phyloP scores from a whole-genome alignment of 2,797 vertebrate species.

The Pagetopsis macropterus region DNA sequence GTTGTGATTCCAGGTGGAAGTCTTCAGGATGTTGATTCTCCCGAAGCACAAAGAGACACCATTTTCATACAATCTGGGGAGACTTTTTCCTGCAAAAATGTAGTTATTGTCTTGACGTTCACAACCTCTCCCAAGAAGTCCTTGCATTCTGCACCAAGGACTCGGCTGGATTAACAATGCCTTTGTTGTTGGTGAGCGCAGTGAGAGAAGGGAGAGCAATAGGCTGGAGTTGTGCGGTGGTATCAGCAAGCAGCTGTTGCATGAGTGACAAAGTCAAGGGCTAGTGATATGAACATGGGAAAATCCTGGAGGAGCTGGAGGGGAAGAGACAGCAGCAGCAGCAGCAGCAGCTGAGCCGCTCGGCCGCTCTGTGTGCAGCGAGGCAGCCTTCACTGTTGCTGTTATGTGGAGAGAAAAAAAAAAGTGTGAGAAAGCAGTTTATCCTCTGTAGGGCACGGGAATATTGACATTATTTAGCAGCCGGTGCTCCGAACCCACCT shows the following conservation, averaged over 20 bases:
- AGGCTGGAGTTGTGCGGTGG: constrained; percentile 80
- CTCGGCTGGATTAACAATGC: constrained; percentile 72
- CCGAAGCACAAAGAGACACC: constrained; percentile 71
- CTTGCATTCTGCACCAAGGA: constrained; percentile 82
- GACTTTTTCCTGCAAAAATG: constrained; percentile 59
- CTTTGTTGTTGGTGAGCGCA: constrained; percentile 84
- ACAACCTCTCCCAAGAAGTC: constrained; percentile 69
- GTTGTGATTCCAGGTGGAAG: constrained; percentile 76
- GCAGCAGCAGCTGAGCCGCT: constrained; percentile 82
- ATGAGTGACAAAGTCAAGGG: constrained; percentile 89
- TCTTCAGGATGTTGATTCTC: constrained; percentile 78
- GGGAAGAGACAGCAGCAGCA: constrained; percentile 78
- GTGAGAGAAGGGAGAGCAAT: constrained; percentile 75
- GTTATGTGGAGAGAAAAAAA: constrained; percentile 11
- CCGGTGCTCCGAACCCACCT: constrained; percentile 23
- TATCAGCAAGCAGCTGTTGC: constrained; percentile 93
- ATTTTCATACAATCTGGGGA: constrained; percentile 66
- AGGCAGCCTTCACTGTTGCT: constrained; percentile 42
- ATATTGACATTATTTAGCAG: constrained; percentile 57
- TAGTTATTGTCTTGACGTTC: constrained; percentile 64
- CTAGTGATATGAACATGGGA: constrained; percentile 88
- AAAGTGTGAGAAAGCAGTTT: constrained; percentile 65
- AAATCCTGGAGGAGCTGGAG: constrained; percentile 83
- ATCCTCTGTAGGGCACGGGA: constrained; percentile 38
- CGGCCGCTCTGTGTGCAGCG: constrained; percentile 38